A percentile compares a stretch with the other conserved stretches of the same genome.
These are phyloP conservation scores for Miniopterus natalensis DNA, from an alignment of 2,113 vertebrate genomes.

Conservation along the genomic window DNA sequence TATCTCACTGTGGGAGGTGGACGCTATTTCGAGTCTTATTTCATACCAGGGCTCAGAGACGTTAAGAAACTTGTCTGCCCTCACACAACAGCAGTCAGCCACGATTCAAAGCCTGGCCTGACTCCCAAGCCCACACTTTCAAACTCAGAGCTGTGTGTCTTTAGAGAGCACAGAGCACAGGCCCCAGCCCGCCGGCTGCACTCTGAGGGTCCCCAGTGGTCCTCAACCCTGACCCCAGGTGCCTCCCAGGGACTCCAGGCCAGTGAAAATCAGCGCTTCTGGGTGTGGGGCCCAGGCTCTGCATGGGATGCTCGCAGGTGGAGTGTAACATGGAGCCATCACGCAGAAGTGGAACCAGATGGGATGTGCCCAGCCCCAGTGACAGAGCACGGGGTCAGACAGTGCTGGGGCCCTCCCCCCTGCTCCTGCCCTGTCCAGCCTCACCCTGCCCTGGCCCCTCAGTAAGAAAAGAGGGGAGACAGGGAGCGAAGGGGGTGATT, in stretches of 20 bases:
- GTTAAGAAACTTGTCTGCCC: background rate
- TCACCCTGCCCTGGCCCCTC: background rate
- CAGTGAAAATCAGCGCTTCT: too few relatives aligned
- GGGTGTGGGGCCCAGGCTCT: background rate
- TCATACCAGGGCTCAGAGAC: background rate
- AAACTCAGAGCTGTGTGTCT: background rate
- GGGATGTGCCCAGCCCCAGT: background rate
- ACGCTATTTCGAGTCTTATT: fast-evolving
- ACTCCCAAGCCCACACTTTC: background rate
- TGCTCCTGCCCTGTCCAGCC: background rate
- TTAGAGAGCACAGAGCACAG: background rate
- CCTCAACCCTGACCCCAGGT: fast-evolving
- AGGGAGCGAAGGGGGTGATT: background rate
- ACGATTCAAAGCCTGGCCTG: background rate
- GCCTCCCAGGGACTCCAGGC: background rate
- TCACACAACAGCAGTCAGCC: background rate
- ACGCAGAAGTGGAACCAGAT: background rate
- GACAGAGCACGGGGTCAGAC: background rate
- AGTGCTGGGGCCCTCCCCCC: background rate
- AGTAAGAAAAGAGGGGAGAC: background rate
- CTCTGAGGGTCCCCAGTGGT: background rate
- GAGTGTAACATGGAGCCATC: background rate
- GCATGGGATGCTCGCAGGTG: background rate
- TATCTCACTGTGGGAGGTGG: background rate
- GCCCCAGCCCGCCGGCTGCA: fast-evolving